These are phyloP conservation scores for Mustela erminea DNA, from an alignment of 2,797 vertebrate species.

Conservation along the genomic window DNA sequence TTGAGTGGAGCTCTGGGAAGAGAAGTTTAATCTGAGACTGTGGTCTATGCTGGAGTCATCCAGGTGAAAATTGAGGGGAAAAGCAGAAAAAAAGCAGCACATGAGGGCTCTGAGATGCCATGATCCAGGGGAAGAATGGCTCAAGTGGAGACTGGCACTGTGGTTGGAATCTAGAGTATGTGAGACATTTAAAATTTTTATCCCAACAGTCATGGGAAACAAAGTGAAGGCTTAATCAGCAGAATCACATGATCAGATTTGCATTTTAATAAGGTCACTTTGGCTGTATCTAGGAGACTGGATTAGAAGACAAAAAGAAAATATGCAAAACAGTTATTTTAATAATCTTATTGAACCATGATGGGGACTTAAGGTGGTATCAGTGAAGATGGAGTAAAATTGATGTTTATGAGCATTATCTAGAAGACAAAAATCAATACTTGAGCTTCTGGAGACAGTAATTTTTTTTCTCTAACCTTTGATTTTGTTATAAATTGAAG, in stretches of 20 bases:
- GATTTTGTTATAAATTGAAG: conserved; percentile 28
- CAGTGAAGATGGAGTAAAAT: background rate
- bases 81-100: background rate
- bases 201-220: background rate
- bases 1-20: background rate
- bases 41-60: background rate
- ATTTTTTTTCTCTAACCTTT: conserved; percentile 2
- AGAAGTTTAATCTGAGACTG: background rate
- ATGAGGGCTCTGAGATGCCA: background rate
- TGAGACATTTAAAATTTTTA: background rate
- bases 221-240: conserved; percentile 7
- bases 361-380: background rate
- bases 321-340: conserved; percentile 27
- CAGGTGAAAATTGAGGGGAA: background rate
- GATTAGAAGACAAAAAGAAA: conserved; percentile 44
- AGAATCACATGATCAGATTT: background rate
- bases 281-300: background rate
- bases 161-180: background rate
- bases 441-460: background rate
- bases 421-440: conserved; percentile 37
- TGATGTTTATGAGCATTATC: background rate
- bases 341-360: background rate
- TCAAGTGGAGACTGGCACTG: background rate
- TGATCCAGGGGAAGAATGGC: background rate
- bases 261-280: conserved; percentile 22